Conservation (phyloP, 2,113 vertebrate species). For the Pterocles burchelli region DNA sequence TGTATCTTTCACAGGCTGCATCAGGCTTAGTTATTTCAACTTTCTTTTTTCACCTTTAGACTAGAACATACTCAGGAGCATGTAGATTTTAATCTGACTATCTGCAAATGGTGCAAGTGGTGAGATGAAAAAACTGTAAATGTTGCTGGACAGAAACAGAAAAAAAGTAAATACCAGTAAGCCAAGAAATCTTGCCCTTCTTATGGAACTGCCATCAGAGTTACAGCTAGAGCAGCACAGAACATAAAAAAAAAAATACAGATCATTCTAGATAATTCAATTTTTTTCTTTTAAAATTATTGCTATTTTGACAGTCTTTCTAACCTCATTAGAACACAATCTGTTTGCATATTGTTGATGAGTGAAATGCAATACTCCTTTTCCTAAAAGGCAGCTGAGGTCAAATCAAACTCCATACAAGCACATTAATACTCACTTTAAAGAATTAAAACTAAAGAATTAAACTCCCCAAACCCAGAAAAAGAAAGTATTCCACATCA, state of each 20-base stretch:
- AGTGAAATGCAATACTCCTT: background rate
- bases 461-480: background rate
- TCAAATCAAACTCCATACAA: slow-evolving; percentile 32
- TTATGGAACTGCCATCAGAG: background rate
- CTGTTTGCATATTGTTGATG: slow-evolving; percentile 2
- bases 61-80: background rate
- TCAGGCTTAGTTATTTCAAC: background rate
- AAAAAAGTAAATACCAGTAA: background rate
- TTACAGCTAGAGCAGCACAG: background rate
- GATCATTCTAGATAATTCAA: background rate
- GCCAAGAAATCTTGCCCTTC: background rate
- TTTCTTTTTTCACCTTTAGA: background rate
- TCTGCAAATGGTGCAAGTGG: background rate
- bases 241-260: background rate
- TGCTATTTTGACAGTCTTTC: slow-evolving; percentile 61
- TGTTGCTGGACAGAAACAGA: background rate
- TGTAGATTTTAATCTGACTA: background rate
- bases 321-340: slow-evolving; percentile 57
- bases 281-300: slow-evolving; percentile 33
- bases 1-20: background rate
- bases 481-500: background rate
- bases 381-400: background rate
- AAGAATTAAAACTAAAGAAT: no score
- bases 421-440: background rate
- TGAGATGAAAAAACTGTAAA: background rate